Percentiles rank a stretch among this genome's conserved stretches.
Evolutionary conservation across 2,113 vertebrate genomes (phyloP).

Genomic region (Chascanopsetta lugubris): DNA sequence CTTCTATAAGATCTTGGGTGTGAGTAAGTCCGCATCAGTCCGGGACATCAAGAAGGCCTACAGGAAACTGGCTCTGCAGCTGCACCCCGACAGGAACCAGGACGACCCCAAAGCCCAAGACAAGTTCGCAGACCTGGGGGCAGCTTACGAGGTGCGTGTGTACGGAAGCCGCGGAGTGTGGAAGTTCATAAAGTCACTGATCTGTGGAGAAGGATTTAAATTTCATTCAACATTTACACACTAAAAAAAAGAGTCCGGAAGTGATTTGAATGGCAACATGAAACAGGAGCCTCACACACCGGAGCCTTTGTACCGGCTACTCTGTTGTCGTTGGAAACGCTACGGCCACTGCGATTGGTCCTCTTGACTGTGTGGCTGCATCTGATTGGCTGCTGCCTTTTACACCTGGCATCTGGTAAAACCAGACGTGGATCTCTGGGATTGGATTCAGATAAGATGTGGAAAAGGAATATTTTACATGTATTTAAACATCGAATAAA

Average conservation of each 20-base stretch:
- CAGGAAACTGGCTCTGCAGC: slow-evolving; percentile 93
- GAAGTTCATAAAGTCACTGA: neutral
- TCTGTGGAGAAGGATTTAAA: neutral
- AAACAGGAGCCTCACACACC: neutral
- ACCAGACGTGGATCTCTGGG: slow-evolving; percentile 41
- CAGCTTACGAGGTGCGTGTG: slow-evolving; percentile 98
- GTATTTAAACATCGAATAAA: neutral
- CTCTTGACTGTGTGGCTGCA: slow-evolving; percentile 78
- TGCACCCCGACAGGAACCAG: slow-evolving; percentile 95
- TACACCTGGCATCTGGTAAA: slow-evolving; percentile 28
- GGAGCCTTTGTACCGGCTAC: slow-evolving; percentile 29
- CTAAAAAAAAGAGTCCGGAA: too few relatives aligned
- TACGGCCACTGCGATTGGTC: slow-evolving; percentile 71
- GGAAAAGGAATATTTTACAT: neutral
- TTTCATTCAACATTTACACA: too few relatives aligned
- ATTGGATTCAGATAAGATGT: slow-evolving; percentile 1
- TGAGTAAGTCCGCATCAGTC: slow-evolving; percentile 89
- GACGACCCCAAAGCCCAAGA: slow-evolving; percentile 94
- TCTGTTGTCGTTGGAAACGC: slow-evolving; percentile 71
- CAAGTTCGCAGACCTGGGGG: slow-evolving; percentile 96
- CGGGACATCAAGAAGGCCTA: slow-evolving; percentile 99
- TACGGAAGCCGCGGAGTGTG: too few relatives aligned
- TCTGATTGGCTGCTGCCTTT: slow-evolving; percentile 73
- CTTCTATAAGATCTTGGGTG: slow-evolving; percentile 96
- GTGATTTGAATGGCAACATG: too few relatives aligned